Evolutionary conservation across 2,113 vertebrate species (phyloP).

Genomic region (Cettia cetti): DNA sequence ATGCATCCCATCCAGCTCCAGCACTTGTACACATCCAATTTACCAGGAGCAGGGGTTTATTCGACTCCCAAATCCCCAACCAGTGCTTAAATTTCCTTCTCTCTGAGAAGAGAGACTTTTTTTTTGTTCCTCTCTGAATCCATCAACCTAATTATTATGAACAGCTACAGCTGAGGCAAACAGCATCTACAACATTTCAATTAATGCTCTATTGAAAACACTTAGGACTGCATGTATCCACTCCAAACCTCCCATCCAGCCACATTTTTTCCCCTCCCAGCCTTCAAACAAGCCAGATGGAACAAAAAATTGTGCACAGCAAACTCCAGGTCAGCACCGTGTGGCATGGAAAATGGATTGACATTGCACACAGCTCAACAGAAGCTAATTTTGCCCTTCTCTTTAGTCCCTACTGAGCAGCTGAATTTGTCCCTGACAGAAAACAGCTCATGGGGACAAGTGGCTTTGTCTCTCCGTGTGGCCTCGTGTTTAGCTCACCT

Average conservation of each 20-base stretch:
- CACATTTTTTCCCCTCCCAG: not conserved
- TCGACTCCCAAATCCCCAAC: not conserved
- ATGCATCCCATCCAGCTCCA: not conserved
- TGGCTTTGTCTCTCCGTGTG: not conserved
- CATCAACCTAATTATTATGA: slow-evolving; percentile 13
- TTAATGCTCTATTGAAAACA: not conserved
- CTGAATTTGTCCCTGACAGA: not conserved
- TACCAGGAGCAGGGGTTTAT: not conserved
- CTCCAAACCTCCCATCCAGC: not conserved
- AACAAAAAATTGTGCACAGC: not conserved
- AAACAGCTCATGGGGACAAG: not conserved
- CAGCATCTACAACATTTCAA: slow-evolving; percentile 11
- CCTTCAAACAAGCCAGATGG: not conserved
- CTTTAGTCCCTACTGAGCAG: not conserved
- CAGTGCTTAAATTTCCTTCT: not conserved
- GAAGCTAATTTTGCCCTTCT: not conserved
- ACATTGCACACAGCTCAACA: not conserved
- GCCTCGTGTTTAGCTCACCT: not conserved
- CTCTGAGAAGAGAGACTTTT: not conserved
- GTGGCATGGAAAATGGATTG: not conserved
- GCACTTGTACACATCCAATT: not conserved
- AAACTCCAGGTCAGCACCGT: not conserved
- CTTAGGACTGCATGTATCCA: not conserved
- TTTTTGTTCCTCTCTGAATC: not conserved
- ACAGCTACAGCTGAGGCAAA: slow-evolving; percentile 4